Percentiles rank a stretch among this genome's conserved stretches.
Conservation (phyloP, 1,140 invertebrate genomes). For the Papilio polytes region DNA sequence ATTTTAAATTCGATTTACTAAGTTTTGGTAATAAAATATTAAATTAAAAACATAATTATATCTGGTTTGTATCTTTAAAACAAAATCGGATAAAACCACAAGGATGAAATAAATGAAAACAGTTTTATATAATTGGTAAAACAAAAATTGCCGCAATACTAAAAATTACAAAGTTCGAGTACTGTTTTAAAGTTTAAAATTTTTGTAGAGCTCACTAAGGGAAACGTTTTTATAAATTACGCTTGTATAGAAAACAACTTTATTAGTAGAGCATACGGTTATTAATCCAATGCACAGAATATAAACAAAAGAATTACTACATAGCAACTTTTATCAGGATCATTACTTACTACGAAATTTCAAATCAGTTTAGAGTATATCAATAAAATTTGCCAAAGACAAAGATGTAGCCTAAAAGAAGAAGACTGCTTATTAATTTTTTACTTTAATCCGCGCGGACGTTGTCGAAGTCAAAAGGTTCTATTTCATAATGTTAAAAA, state of each 20-base stretch:
- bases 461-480: no score
- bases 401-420: no score
- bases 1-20: no score
- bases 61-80: no score
- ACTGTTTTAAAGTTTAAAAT: constrained; percentile 1
- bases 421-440: no score
- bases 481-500: no score
- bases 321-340: background rate
- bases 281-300: background rate
- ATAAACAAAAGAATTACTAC: background rate
- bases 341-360: no score
- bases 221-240: background rate
- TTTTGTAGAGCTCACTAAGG: background rate
- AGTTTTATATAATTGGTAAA: background rate
- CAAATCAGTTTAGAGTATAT: no score
- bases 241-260: background rate
- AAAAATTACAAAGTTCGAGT: constrained; percentile 4
- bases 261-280: background rate
- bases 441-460: no score
- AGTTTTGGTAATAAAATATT: no score
- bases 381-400: no score
- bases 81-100: background rate
- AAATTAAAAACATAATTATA: no score
- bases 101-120: background rate
- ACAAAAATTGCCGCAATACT: background rate